Conservation (phyloP, 2,113 vertebrate species). For the Chionis minor region DNA sequence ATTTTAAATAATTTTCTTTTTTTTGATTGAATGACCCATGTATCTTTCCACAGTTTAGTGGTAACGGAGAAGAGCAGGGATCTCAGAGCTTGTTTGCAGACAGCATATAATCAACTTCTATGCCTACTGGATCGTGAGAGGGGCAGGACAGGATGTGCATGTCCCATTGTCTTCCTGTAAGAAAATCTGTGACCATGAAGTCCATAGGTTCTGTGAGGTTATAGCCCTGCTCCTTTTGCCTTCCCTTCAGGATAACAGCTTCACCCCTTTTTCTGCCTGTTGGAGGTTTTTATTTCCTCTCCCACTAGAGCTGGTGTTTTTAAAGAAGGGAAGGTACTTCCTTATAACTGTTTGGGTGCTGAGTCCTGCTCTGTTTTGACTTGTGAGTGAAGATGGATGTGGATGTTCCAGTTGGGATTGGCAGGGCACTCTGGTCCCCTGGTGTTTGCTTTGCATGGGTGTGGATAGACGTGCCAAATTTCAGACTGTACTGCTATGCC, state of each 20-base stretch:
- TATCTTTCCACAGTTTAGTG: neutral
- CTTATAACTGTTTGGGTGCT: neutral
- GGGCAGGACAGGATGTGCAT: neutral
- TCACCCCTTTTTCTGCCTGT: neutral
- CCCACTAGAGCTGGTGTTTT: neutral
- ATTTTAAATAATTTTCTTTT: neutral
- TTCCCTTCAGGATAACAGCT: neutral
- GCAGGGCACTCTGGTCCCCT: neutral
- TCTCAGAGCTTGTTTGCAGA: neutral
- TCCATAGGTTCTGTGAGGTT: neutral
- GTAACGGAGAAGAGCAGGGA: neutral
- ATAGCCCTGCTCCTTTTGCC: neutral
- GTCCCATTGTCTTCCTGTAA: neutral
- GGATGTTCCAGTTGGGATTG: neutral
- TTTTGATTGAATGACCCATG: neutral
- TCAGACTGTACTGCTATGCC: neutral
- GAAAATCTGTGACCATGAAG: neutral
- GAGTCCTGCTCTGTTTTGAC: neutral
- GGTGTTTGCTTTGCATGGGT: neutral
- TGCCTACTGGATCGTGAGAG: neutral
- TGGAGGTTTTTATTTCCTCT: neutral
- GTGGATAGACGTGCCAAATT: neutral
- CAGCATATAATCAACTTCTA: neutral
- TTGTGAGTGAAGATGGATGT: neutral
- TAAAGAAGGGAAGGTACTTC: neutral